Evolutionary conservation across 2,113 vertebrate species (phyloP), one percentile per base, ranked within the genome.

Genomic region (Hydrolagus affinis): DNA sequence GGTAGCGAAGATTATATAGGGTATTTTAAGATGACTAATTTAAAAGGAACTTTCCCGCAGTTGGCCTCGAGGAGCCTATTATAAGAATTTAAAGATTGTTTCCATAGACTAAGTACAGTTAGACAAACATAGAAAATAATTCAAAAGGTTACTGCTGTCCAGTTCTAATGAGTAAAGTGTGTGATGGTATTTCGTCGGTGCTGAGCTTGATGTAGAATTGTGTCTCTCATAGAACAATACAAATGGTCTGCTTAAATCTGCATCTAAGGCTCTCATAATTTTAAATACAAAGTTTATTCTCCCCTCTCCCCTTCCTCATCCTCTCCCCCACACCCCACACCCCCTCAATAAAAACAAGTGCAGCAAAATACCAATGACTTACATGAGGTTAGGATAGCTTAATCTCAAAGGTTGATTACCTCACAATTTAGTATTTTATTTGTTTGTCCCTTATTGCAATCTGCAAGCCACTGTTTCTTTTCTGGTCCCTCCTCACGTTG

Each of bases 1-100:
- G 78, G 66, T 83, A 83, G 59, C 66, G 78, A 66, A 83, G 66
- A 83, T 83, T 83, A 83, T 60, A 83, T 83, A 68, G n/a, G 66
- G 44, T 44, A 44, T 68, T 83, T 21, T 21, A 28, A 83, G 62
- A 28, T 28, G 1, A 62, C 66, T 83, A 64, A 83, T 32, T 83
- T 83, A 83, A 83, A n/a, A 83, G 78, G 66, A 3, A 23, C 62
- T 21, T 21, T 80, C 60, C n/a, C 30, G 21, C 19, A 21, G 62
- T 28, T 68, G 8, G 60, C 78, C 78, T 32, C 17, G 7, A 62
- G 78, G 62, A 68, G 66, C 66, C 66, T 68, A 62, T 83, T 83
- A 83, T 17, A 83, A 83, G n/a, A 14, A 60, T 32, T 68, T 83
- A 83, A 83, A 83, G 62, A 83, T 66, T 17, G 25, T 66, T 66